A percentile compares a stretch with the other conserved stretches of the same genome.
These are phyloP conservation scores for Andricus grossulariae DNA, from an alignment of 1,140 invertebrate genomes.

Conservation along the genomic window DNA sequence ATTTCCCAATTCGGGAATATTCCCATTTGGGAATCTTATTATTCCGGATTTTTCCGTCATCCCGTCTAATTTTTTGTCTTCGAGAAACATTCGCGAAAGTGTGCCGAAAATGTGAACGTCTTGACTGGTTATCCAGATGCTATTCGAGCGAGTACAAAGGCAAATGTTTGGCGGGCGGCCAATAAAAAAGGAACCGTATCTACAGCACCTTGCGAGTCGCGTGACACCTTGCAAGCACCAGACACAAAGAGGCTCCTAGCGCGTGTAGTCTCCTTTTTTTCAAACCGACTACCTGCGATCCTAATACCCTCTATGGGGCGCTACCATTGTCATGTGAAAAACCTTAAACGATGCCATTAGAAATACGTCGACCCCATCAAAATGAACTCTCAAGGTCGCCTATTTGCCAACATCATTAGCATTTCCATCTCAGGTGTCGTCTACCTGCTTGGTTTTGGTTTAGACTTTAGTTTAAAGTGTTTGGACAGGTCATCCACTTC, in stretches of 20 bases:
- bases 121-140: not conserved
- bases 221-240: conserved; percentile 25
- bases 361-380: conserved; percentile 3
- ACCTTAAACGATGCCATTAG: not conserved
- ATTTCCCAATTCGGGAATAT: too few relatives aligned
- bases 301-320: conserved; percentile 5
- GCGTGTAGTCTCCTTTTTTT: conserved; percentile 7
- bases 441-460: not conserved
- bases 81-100: not conserved
- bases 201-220: conserved; percentile 25
- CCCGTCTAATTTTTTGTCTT: too few relatives aligned
- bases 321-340: not conserved
- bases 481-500: too few relatives aligned
- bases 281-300: conserved; percentile 13
- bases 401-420: conserved; percentile 24
- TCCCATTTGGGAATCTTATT: too few relatives aligned
- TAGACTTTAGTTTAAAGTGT: too few relatives aligned
- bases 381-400: not conserved
- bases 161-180: conserved; percentile 10
- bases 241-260: conserved; percentile 15
- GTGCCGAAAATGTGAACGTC: not conserved
- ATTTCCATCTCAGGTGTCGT: not conserved
- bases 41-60: too few relatives aligned
- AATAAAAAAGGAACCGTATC: not conserved
- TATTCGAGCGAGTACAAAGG: conserved; percentile 5